Evolutionary conservation across 1,140 invertebrate genomes (phyloP).

Genomic region (Papilio helenus): DNA sequence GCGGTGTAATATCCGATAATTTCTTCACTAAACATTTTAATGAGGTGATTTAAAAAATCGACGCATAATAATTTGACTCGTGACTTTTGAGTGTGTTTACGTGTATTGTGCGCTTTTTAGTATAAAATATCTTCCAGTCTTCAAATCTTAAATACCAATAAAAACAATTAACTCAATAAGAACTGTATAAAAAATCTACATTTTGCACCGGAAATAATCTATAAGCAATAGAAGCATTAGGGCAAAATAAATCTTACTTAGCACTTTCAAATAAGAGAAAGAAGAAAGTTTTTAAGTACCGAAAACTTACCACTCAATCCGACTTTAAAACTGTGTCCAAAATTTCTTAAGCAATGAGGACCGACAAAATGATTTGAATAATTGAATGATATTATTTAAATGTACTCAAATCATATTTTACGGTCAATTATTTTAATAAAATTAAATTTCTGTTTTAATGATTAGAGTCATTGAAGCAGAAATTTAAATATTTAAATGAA

Average conservation of each 20-base stretch:
- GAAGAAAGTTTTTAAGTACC: conserved; percentile 34
- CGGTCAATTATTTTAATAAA: not conserved
- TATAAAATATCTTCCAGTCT: not conserved
- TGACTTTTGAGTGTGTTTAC: too few species aligned
- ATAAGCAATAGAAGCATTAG: conserved; percentile 26
- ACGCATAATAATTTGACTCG: too few species aligned
- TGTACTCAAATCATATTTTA: conserved; percentile 6
- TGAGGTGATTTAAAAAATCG: too few species aligned
- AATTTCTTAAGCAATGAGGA: conserved; percentile 30
- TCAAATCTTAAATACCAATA: not conserved
- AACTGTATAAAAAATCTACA: not conserved
- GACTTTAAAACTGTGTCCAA: conserved; percentile 38
- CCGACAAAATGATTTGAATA: conserved; percentile 35
- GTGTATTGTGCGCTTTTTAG: too few species aligned
- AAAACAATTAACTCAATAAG: not conserved
- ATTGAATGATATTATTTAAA: conserved; percentile 30
- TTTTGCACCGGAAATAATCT: not conserved
- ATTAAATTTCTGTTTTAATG: not conserved
- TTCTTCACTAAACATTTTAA: too few species aligned
- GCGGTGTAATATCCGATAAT: too few species aligned
- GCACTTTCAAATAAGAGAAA: conserved; percentile 35
- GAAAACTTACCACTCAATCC: conserved; percentile 38
- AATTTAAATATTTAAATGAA: too few species aligned
- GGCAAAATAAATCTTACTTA: conserved; percentile 36
- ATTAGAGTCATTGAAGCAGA: too few species aligned